Base-by-base conservation (phyloP, 2,113 vertebrate genomes). In the Ammodytes dubius region DNA sequence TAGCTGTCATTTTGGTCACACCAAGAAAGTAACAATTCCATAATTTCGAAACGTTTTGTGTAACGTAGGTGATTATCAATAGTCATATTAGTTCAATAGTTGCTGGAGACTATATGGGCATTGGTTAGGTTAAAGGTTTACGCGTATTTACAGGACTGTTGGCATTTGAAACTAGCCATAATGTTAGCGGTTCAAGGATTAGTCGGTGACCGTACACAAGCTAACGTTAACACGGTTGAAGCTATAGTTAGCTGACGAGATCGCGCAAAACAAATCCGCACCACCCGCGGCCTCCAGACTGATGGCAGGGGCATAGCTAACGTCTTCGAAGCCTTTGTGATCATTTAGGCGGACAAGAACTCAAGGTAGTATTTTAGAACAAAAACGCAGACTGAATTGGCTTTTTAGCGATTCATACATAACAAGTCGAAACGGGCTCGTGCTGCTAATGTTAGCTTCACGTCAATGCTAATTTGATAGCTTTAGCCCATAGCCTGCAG, bases 211-310 rank as follows among this genome's bases (percentile, higher is more conserved):
- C 84, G 6, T 60, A 4, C 63, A 53, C 12, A 60, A 80, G 86
- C 91, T 87, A 92, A 72, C 54, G 74, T 47, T 86, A 88, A 83
- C 81, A 70, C 82, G 85, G 89, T 74, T 85, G 77, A 77, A 79
- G 90, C 82, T 89, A 88, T 74, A 52, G 50, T 37, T 83, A 81
- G 77, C 84, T 72, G 1, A 37, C 65, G 69, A 52, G 74, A 53
- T 86, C 80, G 65, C 47, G 63, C 46, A 71, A 76, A 87, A 54
- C 17, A 17, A n/a, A 64, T 77, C 63, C 45, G 74, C 64, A 77
- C 4, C 56, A 56, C 14, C 72, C 3, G 46, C 17, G 65, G 67
- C 77, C 64, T 81, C 11, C 11, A 37, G 3, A 10, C 4, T 50
- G 4, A 35, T 1, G 4, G 1, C 13, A 1, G 6, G 35, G 2